Evolutionary conservation across 2,888 invertebrate species (phyloP).

Genomic region (Junonia oenone): DNA sequence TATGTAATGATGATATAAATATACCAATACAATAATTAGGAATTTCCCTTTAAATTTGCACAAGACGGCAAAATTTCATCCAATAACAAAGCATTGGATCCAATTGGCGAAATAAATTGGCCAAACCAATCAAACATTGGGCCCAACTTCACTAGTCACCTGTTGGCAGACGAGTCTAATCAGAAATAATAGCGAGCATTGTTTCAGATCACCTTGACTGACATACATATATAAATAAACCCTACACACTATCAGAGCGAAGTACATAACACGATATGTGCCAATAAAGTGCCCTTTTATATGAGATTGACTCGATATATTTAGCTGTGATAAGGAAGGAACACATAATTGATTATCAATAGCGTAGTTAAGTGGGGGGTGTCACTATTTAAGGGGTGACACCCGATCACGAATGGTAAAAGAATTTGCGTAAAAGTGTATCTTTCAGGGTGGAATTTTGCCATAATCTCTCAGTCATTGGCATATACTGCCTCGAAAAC

Average conservation of each 20-base stretch:
- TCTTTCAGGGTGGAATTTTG: too few species aligned
- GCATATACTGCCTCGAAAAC: too few species aligned
- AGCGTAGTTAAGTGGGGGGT: too few species aligned
- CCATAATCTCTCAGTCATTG: too few species aligned
- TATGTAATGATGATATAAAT: too few species aligned
- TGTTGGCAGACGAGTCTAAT: constrained; percentile 20
- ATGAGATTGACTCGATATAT: background rate
- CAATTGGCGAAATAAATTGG: background rate
- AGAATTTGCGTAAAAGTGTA: too few species aligned
- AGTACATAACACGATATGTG: background rate
- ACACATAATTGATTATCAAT: background rate
- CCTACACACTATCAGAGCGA: background rate
- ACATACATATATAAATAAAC: constrained; percentile 28
- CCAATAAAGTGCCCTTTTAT: constrained; percentile 8
- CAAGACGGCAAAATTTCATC: too few species aligned
- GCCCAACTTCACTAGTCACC: constrained; percentile 3
- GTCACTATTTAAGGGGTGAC: too few species aligned
- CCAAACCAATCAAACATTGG: background rate
- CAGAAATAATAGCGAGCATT: constrained; percentile 20
- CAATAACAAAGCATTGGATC: too few species aligned
- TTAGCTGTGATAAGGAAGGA: background rate
- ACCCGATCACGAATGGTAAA: too few species aligned
- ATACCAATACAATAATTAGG: too few species aligned
- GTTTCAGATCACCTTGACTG: constrained; percentile 31
- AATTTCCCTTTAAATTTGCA: too few species aligned